Percentiles rank a stretch among this genome's conserved stretches.
phyloP scores from a whole-genome alignment of 2,113 vertebrate genomes.

The Rynchops niger region DNA sequence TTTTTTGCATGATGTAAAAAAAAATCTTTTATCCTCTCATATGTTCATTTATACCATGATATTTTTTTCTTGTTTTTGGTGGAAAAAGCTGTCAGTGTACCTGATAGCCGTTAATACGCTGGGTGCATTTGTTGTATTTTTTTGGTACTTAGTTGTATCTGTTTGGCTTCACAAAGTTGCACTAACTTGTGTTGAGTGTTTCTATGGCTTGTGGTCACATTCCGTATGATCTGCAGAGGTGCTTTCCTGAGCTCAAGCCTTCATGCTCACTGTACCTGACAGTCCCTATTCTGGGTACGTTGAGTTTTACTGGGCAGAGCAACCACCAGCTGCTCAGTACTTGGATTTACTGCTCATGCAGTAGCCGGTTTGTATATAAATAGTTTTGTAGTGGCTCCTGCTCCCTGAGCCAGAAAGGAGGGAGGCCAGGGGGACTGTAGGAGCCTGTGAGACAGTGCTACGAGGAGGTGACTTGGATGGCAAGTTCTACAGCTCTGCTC shows the following conservation, averaged over 20 bases:
- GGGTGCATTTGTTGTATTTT: background rate
- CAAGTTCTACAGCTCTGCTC: background rate
- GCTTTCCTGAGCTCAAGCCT: background rate
- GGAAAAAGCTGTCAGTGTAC: background rate
- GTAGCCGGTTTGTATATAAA: background rate
- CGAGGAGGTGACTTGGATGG: background rate
- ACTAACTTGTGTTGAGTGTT: background rate
- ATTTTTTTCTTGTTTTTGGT: background rate
- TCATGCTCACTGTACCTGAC: background rate
- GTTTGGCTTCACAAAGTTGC: background rate
- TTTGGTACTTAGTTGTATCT: background rate
- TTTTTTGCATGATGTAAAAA: background rate
- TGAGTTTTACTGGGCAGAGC: background rate
- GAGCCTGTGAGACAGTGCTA: background rate
- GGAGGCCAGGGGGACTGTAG: background rate
- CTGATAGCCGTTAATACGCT: background rate
- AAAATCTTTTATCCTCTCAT: background rate
- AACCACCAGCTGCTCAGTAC: background rate
- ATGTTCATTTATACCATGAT: background rate
- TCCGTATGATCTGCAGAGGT: accelerated
- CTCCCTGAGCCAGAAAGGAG: background rate
- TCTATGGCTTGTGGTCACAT: background rate
- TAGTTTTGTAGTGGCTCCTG: background rate
- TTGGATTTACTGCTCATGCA: background rate
- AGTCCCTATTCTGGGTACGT: background rate